A percentile compares a stretch with the other conserved stretches of the same genome.
phyloP scores from a whole-genome alignment of 1,140 invertebrate genomes.

The Chlorops oryzae region DNA sequence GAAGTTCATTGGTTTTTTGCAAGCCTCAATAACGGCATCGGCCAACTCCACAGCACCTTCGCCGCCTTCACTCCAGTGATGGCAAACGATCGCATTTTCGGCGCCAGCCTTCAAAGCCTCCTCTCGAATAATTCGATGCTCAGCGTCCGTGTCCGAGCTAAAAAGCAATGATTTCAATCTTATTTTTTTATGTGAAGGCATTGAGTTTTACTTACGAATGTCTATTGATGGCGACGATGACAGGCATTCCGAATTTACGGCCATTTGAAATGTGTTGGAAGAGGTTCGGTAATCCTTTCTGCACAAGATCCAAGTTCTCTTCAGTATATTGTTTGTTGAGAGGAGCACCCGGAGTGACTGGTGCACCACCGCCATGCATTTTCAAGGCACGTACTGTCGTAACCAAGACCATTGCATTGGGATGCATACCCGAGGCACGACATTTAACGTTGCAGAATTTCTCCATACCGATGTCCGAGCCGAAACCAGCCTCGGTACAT shows the following conservation, averaged over 20 bases:
- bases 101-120: constrained; percentile 72
- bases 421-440: constrained; percentile 76
- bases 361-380: constrained; percentile 95
- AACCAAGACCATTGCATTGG: constrained; percentile 88
- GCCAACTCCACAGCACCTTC: constrained; percentile 79
- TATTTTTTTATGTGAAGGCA: neutral
- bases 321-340: constrained; percentile 75
- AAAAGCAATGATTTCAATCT: constrained; percentile 22
- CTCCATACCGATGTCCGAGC: constrained; percentile 98
- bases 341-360: constrained; percentile 80
- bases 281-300: constrained; percentile 83
- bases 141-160: constrained; percentile 77
- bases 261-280: constrained; percentile 92
- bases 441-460: constrained; percentile 99
- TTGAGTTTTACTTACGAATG: constrained; percentile 78
- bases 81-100: constrained; percentile 76
- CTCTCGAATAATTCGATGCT: constrained; percentile 73
- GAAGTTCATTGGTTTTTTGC: constrained; percentile 55
- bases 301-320: constrained; percentile 86
- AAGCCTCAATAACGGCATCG: constrained; percentile 77
- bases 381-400: constrained; percentile 91
- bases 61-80: constrained; percentile 88
- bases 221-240: constrained; percentile 88
- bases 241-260: constrained; percentile 81
- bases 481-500: constrained; percentile 96